Evolutionary conservation across 2,888 invertebrate genomes (phyloP), one percentile per base, ranked within the genome.

Genomic region (Diabrotica balteata): DNA sequence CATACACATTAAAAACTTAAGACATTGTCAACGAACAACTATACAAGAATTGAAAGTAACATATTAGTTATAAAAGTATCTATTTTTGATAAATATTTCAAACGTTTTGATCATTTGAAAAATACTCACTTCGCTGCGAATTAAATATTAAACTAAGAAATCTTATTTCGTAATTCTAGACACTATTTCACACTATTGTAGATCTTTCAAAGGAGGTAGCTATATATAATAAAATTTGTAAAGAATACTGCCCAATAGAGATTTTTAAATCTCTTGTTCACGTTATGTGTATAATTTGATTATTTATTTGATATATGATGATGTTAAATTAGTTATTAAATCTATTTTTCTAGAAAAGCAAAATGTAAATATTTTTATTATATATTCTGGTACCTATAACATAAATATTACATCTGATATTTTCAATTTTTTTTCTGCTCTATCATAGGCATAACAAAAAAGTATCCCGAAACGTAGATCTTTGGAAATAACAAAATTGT

Each of bases 91-190:
- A 54, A 54, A 8, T 32, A 4, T 32, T 32, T 32, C 32, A 32
- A 53, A 53, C 7, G 7, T 53, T 54, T 54, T 43, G 7, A 54
- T 43, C 44, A n/a, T 10, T 53, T 10, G 10, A 7, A 11, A n/a
- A 54, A 54, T 54, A 44, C 55, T 55, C 55, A 17, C n/a, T 7
- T 55, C 53, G 10, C n/a, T 54, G 6, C 8, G 6, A 51, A 51
- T 22, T 8, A 51, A 51, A 5, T 51, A 7, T 49, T 11, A 49
- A 49, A 9, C 7, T 10, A 11, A 11, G 9, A 49, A 49, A 49
- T 32, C 4, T 49, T 32, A 2, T 32, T 52, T 52, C 17, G 53
- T 54, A 54, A 54, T 54, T 54, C n/a, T 54, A 54, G 53, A 54
- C 42, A 54, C 42, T 10, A 42, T 10, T 54, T 54, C 42, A 32